Evolutionary conservation across 2,797 vertebrate species (phyloP).

Genomic region (Picus viridis): DNA sequence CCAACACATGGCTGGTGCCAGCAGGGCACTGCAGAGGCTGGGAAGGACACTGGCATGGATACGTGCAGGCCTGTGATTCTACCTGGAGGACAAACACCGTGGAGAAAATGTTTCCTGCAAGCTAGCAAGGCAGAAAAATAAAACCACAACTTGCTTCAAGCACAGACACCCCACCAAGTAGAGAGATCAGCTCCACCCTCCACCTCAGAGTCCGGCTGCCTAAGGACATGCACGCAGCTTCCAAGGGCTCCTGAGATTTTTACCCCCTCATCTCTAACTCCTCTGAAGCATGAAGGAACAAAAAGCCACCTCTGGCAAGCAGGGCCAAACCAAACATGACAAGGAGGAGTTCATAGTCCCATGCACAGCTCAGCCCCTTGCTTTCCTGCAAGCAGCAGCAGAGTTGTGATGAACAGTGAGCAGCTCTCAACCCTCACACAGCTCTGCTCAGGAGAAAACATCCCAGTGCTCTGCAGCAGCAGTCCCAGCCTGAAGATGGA

Average conservation of each 20-base stretch:
- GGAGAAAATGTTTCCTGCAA: background rate
- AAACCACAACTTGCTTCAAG: background rate
- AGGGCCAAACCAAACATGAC: background rate
- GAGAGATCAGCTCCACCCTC: background rate
- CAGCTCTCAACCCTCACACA: background rate
- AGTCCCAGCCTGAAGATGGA: background rate
- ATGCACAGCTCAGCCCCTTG: accelerated
- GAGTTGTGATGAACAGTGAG: background rate
- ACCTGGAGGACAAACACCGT: slow-evolving; percentile 63
- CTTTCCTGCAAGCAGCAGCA: background rate
- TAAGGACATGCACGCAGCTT: background rate
- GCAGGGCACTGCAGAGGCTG: slow-evolving; percentile 71
- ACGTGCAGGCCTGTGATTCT: slow-evolving; percentile 68
- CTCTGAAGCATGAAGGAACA: background rate
- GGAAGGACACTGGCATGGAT: slow-evolving; percentile 78
- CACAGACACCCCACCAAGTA: background rate
- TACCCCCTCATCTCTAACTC: background rate
- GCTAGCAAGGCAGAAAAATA: background rate
- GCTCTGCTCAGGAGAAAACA: background rate
- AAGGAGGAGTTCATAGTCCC: background rate
- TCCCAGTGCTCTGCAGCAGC: background rate
- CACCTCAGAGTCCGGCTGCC: background rate
- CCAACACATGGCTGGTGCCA: slow-evolving; percentile 81
- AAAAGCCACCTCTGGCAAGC: background rate
- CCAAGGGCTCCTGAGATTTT: accelerated